Evolutionary conservation across 2,888 invertebrate genomes (phyloP), one percentile per base, ranked within the genome.

Genomic region (Linnaemya tessellans): DNA sequence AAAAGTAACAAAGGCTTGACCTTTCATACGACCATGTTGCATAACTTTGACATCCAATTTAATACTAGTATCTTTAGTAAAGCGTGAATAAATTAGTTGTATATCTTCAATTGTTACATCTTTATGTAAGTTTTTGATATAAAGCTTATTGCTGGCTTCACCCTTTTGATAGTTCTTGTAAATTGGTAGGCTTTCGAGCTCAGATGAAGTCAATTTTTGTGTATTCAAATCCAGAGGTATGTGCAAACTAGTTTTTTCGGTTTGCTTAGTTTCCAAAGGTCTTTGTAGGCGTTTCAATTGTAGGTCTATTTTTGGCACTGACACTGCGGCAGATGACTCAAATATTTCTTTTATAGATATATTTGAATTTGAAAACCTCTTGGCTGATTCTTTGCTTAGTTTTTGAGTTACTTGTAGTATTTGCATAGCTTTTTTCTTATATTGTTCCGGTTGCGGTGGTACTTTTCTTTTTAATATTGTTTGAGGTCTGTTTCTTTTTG

Each of bases 1-100:
- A 62, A 92, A 92, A 0, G 97, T 97, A 0, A 98, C 94, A 94
- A 98, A 98, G 0, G 97, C 98, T 93, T 98, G 98, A 0, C 98
- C 98, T 92, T 98, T 98, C 98, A 98, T 98, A 89, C 97, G 94
- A 0, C 98, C 98, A 92, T 97, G 97, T 90, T 97, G 97, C 98
- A 98, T 97, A 15, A 98, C 94, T 88, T 96, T 94, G 5, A 98
- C 95, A 91, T 95, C 94, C 92, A 95, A 94, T 30, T 43, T 38
- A 68, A 94, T 88, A 10, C 89, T 88, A 7, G 88, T 88, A 8
- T 84, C 80, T 3, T 93, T 90, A 3, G 93, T 90, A 90, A 96
- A 98, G 71, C 95, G 93, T 82, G 94, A 95, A 91, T 95, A 98
- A 87, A 98, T 95, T 87, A 94, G 94, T 88, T 95, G 94, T 5